phyloP scores from a whole-genome alignment of 2,888 invertebrate species.

The Doris montereyensis region DNA sequence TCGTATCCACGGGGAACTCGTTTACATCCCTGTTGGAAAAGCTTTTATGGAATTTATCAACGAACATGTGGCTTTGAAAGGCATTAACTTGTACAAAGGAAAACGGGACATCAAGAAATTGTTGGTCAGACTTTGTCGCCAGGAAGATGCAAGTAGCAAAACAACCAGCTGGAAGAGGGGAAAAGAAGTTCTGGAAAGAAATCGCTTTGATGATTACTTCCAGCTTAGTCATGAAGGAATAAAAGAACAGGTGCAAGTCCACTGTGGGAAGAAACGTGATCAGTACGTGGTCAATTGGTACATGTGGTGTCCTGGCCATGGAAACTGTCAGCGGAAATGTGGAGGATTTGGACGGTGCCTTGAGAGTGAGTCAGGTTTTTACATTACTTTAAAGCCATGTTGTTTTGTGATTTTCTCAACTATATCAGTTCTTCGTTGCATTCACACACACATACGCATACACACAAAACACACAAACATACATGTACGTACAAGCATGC shows the following conservation, averaged over 20 bases:
- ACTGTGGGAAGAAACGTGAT: slow-evolving; percentile 52
- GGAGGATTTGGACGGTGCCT: slow-evolving; percentile 63
- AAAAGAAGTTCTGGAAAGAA: slow-evolving; percentile 55
- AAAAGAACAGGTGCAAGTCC: slow-evolving; percentile 49
- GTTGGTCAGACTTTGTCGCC: slow-evolving; percentile 53
- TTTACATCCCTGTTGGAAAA: slow-evolving; percentile 30
- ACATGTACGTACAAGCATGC: too few relatives aligned
- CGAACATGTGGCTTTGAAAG: slow-evolving; percentile 56
- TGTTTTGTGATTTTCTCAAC: too few relatives aligned
- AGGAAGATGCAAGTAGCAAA: slow-evolving; percentile 55
- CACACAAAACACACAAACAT: too few relatives aligned
- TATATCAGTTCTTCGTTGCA: too few relatives aligned
- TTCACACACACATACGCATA: too few relatives aligned
- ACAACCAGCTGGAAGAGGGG: slow-evolving; percentile 57
- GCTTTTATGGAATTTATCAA: slow-evolving; percentile 25
- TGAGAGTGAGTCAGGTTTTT: slow-evolving; percentile 49
- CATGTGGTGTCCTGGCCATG: slow-evolving; percentile 67
- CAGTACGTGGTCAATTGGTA: slow-evolving; percentile 69
- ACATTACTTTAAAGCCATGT: too few relatives aligned
- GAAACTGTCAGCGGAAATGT: slow-evolving; percentile 65
- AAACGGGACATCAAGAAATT: slow-evolving; percentile 62
- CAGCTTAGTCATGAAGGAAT: slow-evolving; percentile 57
- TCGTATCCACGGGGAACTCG: slow-evolving; percentile 29
- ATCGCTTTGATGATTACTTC: slow-evolving; percentile 65
- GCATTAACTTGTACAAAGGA: slow-evolving; percentile 63